Conservation (phyloP, 1,140 invertebrate species). For the Luehdorfia chinensis region DNA sequence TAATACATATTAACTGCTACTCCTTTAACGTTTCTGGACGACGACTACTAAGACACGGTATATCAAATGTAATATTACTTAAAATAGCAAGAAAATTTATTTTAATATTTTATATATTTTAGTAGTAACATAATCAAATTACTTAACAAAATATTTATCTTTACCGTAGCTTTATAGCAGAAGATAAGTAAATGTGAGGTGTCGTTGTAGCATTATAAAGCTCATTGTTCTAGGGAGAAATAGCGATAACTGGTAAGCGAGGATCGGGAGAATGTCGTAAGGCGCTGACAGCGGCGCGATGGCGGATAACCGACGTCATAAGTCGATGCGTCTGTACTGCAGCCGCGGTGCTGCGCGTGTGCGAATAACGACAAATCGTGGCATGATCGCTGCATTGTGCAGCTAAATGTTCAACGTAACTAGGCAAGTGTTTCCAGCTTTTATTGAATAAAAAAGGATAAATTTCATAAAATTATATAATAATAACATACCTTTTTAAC, state of each 20-base stretch:
- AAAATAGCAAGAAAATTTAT: too few relatives aligned
- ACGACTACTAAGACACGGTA: too few relatives aligned
- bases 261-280: slow-evolving; percentile 47
- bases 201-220: slow-evolving; percentile 59
- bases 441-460: background rate
- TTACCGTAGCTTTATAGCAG: too few relatives aligned
- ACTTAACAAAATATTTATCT: too few relatives aligned
- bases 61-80: too few relatives aligned
- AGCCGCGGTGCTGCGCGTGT: slow-evolving; percentile 27
- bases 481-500: too few relatives aligned
- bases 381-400: slow-evolving; percentile 33
- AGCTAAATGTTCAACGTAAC: slow-evolving; percentile 24
- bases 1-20: too few relatives aligned
- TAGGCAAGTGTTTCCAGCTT: slow-evolving; percentile 7
- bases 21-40: too few relatives aligned
- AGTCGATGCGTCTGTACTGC: slow-evolving; percentile 34
- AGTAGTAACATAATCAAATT: too few relatives aligned
- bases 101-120: too few relatives aligned
- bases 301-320: slow-evolving; percentile 68
- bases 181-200: slow-evolving; percentile 25
- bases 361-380: slow-evolving; percentile 68
- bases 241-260: slow-evolving; percentile 50
- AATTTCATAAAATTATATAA: too few relatives aligned
- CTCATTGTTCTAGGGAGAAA: slow-evolving; percentile 71
- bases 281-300: slow-evolving; percentile 55